Evolutionary conservation across 2,113 vertebrate genomes (phyloP).

Genomic region (Leuciscus idus): DNA sequence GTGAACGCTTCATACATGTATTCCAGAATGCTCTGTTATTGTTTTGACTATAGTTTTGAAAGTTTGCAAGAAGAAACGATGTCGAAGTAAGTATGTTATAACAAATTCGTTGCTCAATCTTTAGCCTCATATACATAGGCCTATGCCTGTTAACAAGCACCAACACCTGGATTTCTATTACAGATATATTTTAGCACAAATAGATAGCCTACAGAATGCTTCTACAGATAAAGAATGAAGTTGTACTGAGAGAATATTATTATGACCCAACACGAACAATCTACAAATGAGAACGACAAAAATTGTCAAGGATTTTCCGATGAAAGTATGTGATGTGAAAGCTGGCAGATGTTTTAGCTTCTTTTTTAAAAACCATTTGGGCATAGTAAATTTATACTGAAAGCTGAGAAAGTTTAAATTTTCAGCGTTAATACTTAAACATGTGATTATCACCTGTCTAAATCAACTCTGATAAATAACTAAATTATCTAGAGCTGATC

Average conservation of each 20-base stretch:
- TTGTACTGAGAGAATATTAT: not conserved
- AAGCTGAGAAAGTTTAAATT: too few relatives aligned
- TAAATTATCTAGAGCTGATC: not conserved
- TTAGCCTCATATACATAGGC: not conserved
- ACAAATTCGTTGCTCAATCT: not conserved
- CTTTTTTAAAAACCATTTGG: not conserved
- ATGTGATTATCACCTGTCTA: too few relatives aligned
- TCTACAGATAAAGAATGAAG: not conserved
- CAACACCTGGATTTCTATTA: not conserved
- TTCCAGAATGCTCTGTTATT: conserved; percentile 19
- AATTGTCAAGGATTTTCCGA: not conserved
- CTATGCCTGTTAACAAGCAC: not conserved
- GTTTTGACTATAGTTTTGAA: conserved; percentile 25
- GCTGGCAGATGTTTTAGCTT: not conserved
- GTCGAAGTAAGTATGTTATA: not conserved
- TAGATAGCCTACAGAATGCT: not conserved
- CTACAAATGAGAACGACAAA: not conserved
- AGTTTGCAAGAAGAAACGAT: not conserved
- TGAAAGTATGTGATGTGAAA: not conserved
- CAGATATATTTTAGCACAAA: not conserved
- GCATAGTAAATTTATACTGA: too few relatives aligned
- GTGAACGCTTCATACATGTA: not conserved
- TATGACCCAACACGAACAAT: not conserved
- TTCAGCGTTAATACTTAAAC: too few relatives aligned
- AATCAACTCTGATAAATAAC: too few relatives aligned